Evolutionary conservation across 2,888 invertebrate species (phyloP), one percentile per base, ranked within the genome.

Genomic region (Argynnis bischoffii): DNA sequence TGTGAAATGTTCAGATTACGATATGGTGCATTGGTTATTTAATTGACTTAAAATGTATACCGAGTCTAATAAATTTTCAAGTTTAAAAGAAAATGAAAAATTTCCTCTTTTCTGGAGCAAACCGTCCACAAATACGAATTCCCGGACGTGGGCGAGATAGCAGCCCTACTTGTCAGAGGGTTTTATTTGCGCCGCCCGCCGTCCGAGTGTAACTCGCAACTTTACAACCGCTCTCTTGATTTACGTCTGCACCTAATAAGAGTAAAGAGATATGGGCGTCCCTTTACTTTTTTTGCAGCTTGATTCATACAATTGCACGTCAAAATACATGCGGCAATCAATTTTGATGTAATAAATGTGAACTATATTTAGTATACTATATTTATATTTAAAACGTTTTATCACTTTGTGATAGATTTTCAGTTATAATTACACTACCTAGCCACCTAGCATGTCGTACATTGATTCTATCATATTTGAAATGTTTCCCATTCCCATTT

Each of bases 151-250:
- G 35, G 1, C 16, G 47, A 51, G n/a, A 46, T 50, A 41, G 26
- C 65, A 61, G 57, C 63, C 55, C 51, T 55, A 46, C 51, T 50
- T 66, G 35, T 41, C 64, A 67, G 61, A 50, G 57, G 65, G 69
- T 73, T 71, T 74, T 73, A 72, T 74, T 75, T 67, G 72, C 65
- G 71, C 67, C 71, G 53, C 2, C 26, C 48, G 48, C 46, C 67
- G 69, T 67, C 71, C 72, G 71, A 71, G 70, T 70, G 74, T 69
- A 70, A 71, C 69, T 70, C 70, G 67, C 73, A 67, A 74, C 71
- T 76, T 76, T 74, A 75, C 74, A 74, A 72, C 75, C 71, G 46
- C 59, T 41, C 68, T 71, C 68, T 71, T 75, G 73, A 77, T 77
- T 77, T 75, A 76, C 74, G 72, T 67, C 64, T 65, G 66, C 60